Base-by-base conservation (phyloP, 2,888 invertebrate genomes). In the Blastobasis adustella region DNA sequence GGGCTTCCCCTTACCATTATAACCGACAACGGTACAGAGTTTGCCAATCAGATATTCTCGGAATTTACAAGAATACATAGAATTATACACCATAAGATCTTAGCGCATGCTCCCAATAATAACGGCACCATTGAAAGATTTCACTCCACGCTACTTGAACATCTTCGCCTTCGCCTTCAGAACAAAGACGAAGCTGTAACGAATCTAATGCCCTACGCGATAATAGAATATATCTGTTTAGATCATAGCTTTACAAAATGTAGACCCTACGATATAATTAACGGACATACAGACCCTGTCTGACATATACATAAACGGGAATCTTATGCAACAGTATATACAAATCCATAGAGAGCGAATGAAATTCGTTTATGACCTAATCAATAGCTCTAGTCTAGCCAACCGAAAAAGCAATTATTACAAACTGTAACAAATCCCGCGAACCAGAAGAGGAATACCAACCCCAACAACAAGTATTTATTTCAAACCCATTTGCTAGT, bases 1-100 rank as follows among this genome's bases (percentile, higher is more conserved):
- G 61, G 59, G 4, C 59, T 58, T 40, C 47, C 47, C 7, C n/a
- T 61, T 0, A 45, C 46, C 36, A 46, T 46, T 9, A 44, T 36
- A 43, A 43, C 51, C 4, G 51, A 47, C 10, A 43, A 51, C 23
- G 51, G 51, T 1, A 47, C 51, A 1, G 51, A 51, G 37, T 51
- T 47, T 6, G 44, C 51, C 1, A 51, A 51, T 37, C 51, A 51
- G 10, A 8, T 51, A 2, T 51, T 51, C 23, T 10, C 51, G 5
- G 51, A 51, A 39, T 51, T 51, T 10, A n/a, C 38, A 6, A 37
- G 37, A 3, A 5, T 51, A n/a, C 47, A 51, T 42, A 51, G 42
- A 23, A 44, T 51, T 2, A 37, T 37, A 1, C 50, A 51, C 39
- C 50, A 51, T 38, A 45, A n/a, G 9, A 47, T 37, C 5, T 10